Evolutionary conservation across 2,888 invertebrate genomes (phyloP).

Genomic region (Diadromus collaris): DNA sequence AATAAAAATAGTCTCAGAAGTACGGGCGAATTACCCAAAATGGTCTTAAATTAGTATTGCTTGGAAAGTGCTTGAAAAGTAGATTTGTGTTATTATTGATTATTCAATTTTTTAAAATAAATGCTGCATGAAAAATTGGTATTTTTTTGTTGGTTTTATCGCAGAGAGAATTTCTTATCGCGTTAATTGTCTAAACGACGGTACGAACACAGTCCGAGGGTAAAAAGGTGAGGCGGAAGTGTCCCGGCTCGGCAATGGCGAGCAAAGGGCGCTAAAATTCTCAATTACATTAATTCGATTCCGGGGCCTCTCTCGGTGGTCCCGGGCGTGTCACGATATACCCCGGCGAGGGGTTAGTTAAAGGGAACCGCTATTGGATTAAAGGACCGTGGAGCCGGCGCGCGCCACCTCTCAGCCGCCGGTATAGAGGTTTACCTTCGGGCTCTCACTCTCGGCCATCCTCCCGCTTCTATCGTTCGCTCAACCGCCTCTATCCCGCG

Average conservation of each 20-base stretch:
- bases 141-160: not conserved
- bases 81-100: not conserved
- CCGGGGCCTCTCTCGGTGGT: conserved; percentile 63
- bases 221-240: conserved; percentile 32
- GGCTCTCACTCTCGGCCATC: conserved; percentile 36
- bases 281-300: conserved; percentile 77
- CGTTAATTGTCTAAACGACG: conserved; percentile 6
- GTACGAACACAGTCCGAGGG: not conserved
- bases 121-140: not conserved
- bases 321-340: conserved; percentile 69
- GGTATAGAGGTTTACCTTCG: conserved; percentile 67
- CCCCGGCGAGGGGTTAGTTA: conserved; percentile 74
- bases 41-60: too few species aligned
- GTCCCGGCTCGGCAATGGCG: conserved; percentile 52
- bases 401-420: conserved; percentile 46
- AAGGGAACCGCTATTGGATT: conserved; percentile 72
- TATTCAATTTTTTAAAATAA: not conserved
- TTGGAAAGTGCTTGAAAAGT: too few species aligned
- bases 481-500: conserved; percentile 59
- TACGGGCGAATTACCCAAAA: too few species aligned
- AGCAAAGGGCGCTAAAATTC: conserved; percentile 75
- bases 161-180: conserved; percentile 1
- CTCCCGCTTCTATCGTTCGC: conserved; percentile 53
- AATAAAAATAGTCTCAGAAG: too few species aligned
- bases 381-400: conserved; percentile 59